Evolutionary conservation across 64 coral and sea anemone species (phyloP).

Genomic region (Pocillopora verrucosa): DNA sequence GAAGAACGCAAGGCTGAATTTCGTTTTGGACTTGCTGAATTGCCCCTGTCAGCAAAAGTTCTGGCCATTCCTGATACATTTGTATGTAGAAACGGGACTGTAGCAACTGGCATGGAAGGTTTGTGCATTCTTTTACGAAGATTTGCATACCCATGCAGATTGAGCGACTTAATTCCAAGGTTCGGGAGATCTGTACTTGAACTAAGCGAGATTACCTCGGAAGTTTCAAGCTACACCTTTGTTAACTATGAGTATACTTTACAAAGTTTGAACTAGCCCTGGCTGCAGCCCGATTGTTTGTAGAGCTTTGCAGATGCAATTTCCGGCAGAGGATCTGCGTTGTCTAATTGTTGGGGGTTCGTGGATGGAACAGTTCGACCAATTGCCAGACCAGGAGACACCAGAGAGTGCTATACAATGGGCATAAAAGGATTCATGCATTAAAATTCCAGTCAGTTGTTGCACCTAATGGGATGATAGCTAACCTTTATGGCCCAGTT

Average conservation of each 20-base stretch:
- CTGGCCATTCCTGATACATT: too few species aligned
- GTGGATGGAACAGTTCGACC: too few species aligned
- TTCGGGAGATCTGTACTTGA: constrained; percentile 32
- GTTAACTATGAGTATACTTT: constrained; percentile 46
- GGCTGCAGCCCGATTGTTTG: constrained; percentile 46
- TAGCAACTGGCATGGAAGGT: constrained; percentile 33
- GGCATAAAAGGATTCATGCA: too few species aligned
- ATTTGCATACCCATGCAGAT: constrained; percentile 48
- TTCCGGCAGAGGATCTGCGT: neutral
- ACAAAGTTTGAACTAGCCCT: constrained; percentile 51
- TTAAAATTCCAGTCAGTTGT: too few species aligned
- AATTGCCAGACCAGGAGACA: too few species aligned
- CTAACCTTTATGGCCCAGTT: constrained; percentile 41
- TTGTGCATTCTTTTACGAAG: too few species aligned
- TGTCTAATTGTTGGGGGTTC: too few species aligned
- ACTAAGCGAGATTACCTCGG: constrained; percentile 47
- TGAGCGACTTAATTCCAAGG: constrained; percentile 38
- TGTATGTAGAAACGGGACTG: neutral
- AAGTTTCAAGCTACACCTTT: constrained; percentile 53
- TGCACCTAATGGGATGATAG: constrained; percentile 38
- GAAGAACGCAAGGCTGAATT: too few species aligned
- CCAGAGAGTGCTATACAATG: too few species aligned
- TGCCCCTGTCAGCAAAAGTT: too few species aligned
- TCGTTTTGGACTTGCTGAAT: too few species aligned
- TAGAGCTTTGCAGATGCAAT: constrained; percentile 33